Evolutionary conservation across 2,888 invertebrate genomes (phyloP).

Genomic region (Odontothrips loti): DNA sequence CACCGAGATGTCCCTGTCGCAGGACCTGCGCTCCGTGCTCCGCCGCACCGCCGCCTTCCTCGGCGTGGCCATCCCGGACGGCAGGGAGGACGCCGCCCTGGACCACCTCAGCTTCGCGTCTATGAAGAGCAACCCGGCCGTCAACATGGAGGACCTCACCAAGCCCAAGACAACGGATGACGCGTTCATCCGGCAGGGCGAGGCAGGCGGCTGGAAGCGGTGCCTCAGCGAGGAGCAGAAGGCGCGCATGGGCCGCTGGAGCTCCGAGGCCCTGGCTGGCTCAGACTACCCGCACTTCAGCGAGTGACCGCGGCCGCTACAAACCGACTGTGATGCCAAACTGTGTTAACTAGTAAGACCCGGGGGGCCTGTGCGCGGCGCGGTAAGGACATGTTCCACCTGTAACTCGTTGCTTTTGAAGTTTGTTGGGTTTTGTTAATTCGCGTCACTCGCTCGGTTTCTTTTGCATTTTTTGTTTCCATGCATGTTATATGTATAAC

Average conservation of each 20-base stretch:
- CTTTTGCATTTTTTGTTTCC: no score
- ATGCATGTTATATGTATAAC: no score
- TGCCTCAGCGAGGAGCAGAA: constrained; percentile 2
- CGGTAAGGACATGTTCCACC: no score
- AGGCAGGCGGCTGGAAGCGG: not conserved
- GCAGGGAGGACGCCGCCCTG: constrained; percentile 4
- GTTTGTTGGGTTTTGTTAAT: no score
- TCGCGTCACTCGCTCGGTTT: no score
- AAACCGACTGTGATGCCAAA: no score
- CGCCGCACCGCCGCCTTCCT: constrained; percentile 5
- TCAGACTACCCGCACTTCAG: not conserved
- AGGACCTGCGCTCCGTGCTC: not conserved
- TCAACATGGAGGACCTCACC: constrained; percentile 18
- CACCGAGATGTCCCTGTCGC: not conserved
- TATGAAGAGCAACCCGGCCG: constrained; percentile 7
- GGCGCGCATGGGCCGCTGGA: not conserved
- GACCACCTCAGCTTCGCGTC: constrained; percentile 21
- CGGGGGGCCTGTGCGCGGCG: no score
- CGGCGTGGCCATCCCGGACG: constrained; percentile 7
- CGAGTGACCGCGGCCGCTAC: no score
- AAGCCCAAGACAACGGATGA: not conserved
- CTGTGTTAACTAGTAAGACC: no score
- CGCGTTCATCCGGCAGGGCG: constrained; percentile 15
- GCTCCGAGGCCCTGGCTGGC: not conserved
- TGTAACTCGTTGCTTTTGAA: no score